phyloP scores from a whole-genome alignment of 2,113 vertebrate genomes.

The Anoplopoma fimbria region DNA sequence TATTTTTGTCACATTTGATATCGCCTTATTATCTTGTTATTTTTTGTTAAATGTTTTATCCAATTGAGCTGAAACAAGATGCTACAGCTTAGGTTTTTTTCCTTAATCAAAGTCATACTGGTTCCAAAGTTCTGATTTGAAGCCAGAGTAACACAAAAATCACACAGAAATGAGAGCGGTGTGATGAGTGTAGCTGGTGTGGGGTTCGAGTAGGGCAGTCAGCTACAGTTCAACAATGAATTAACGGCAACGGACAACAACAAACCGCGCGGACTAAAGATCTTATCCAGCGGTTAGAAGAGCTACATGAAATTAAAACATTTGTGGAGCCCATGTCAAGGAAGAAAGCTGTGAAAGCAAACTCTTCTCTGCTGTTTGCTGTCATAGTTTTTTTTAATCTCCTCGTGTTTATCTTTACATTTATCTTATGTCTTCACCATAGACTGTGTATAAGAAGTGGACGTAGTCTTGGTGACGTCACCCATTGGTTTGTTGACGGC shows the following conservation, averaged over 20 bases:
- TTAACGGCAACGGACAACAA: neutral
- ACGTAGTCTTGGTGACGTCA: too few species aligned
- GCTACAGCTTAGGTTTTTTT: too few species aligned
- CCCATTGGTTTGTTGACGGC: too few species aligned
- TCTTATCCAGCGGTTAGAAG: neutral
- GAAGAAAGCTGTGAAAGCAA: neutral
- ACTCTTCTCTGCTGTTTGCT: neutral
- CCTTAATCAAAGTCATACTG: too few species aligned
- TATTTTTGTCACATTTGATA: neutral
- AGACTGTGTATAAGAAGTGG: too few species aligned
- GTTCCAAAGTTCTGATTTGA: too few species aligned
- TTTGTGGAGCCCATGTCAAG: neutral
- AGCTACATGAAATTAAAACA: slow-evolving; percentile 11
- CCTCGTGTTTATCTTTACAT: neutral
- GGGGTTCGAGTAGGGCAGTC: neutral
- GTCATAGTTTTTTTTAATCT: neutral
- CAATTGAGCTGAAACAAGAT: too few species aligned
- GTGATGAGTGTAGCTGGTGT: neutral
- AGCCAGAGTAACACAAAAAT: neutral
- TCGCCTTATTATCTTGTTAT: too few species aligned
- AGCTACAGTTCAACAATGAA: neutral
- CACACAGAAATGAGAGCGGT: neutral
- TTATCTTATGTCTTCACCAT: neutral
- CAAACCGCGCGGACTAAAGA: neutral
- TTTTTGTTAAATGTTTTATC: neutral